Percentiles rank a stretch among this genome's conserved stretches.
Evolutionary conservation across 2,797 vertebrate genomes (phyloP).

Genomic region (Microctenopoma stevenorrisi): DNA sequence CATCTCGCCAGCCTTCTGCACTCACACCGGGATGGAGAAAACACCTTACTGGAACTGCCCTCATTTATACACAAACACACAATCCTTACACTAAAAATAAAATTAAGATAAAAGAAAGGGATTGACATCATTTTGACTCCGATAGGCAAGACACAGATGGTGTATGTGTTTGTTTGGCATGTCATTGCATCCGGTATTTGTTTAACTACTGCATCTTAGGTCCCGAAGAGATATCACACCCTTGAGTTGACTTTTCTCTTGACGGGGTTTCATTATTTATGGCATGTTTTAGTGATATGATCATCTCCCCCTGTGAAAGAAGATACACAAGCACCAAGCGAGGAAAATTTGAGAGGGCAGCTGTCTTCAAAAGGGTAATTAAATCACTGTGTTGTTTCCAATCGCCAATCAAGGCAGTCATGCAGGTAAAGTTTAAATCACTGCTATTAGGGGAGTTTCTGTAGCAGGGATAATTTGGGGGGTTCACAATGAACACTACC

Average conservation of each 20-base stretch:
- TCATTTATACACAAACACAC: conserved; percentile 11
- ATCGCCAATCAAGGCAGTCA: conserved; percentile 70
- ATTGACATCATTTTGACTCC: conserved; percentile 12
- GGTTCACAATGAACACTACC: conserved; percentile 23
- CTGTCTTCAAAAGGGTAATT: conserved; percentile 62
- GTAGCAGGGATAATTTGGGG: conserved; percentile 58
- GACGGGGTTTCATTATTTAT: conserved; percentile 64
- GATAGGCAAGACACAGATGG: neutral
- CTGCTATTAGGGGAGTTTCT: conserved; percentile 65
- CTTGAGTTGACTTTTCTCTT: conserved; percentile 33
- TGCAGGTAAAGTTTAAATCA: conserved; percentile 74
- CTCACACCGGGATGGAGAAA: conserved; percentile 30
- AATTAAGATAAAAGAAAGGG: conserved; percentile 9
- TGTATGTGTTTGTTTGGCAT: conserved; percentile 8
- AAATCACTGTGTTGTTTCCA: conserved; percentile 72
- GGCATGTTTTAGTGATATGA: conserved; percentile 45
- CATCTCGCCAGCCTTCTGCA: conserved; percentile 14
- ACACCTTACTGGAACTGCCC: conserved; percentile 50
- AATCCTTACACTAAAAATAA: conserved; percentile 9
- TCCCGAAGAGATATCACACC: conserved; percentile 39
- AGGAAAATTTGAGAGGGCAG: conserved; percentile 54
- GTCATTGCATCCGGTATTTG: conserved; percentile 29
- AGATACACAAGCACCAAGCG: conserved; percentile 26
- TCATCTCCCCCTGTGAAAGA: conserved; percentile 27
- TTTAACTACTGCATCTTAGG: conserved; percentile 24